These are phyloP conservation scores for Pitta sordida DNA, from an alignment of 2,113 vertebrate genomes.

Conservation along the genomic window DNA sequence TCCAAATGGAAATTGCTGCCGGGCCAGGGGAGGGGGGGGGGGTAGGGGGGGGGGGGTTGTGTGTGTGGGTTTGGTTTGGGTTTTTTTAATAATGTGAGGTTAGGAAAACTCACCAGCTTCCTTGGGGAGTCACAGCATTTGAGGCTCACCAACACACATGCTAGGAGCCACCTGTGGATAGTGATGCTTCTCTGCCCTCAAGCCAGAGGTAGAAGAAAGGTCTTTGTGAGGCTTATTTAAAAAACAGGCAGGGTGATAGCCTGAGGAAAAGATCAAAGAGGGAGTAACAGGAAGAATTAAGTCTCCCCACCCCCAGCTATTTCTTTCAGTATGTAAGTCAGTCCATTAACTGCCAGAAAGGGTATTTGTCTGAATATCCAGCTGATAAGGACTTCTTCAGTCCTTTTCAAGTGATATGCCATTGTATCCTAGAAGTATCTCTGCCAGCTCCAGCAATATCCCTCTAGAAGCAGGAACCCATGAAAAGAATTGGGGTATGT, in stretches of 20 bases:
- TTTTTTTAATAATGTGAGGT: background rate
- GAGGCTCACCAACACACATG: background rate
- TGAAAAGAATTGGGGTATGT: background rate
- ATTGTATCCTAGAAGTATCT: background rate
- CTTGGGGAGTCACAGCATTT: background rate
- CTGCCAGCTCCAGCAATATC: background rate
- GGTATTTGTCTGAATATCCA: background rate
- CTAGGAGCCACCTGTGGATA: background rate
- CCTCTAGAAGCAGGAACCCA: background rate
- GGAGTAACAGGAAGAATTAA: background rate
- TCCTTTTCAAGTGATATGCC: background rate
- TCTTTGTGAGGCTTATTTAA: background rate
- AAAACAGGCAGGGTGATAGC: background rate
- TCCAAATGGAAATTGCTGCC: background rate
- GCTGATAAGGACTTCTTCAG: background rate
- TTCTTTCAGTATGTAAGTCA: background rate
- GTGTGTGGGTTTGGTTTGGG: background rate
- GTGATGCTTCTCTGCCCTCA: background rate
- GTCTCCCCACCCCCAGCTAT: background rate
- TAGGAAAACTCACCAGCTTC: background rate
- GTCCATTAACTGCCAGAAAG: background rate
- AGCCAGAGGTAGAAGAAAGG: background rate
- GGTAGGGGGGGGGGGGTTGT: too few relatives aligned
- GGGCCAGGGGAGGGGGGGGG: too few relatives aligned
- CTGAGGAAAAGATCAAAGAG: background rate